These are phyloP conservation scores for Pseudanteris insignis DNA, from an alignment of 2,888 invertebrate species.

Conservation along the genomic window DNA sequence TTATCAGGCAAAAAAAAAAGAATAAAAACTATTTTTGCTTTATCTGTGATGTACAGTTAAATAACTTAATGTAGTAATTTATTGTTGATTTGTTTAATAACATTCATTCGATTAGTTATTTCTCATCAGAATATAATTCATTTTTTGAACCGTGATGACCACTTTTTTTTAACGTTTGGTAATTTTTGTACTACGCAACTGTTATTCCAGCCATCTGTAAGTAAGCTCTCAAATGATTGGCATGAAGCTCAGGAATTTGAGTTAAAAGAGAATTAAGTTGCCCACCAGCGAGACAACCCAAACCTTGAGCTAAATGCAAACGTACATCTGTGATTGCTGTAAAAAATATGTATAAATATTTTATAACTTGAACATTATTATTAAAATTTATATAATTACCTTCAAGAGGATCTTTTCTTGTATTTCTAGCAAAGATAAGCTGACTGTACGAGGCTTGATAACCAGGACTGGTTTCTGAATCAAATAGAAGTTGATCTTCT, in stretches of 20 bases:
- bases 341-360: constrained; percentile 1
- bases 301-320: constrained; percentile 78
- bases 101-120: too few species aligned
- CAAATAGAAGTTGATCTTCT: constrained; percentile 86
- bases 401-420: constrained; percentile 78
- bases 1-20: too few species aligned
- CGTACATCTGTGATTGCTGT: constrained; percentile 76
- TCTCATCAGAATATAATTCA: too few species aligned
- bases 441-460: constrained; percentile 91
- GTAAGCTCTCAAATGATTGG: constrained; percentile 59
- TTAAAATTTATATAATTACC: constrained; percentile 64
- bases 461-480: constrained; percentile 85
- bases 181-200: constrained; percentile 59
- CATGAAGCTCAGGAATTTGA: constrained; percentile 68
- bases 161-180: too few species aligned
- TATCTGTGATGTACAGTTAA: too few species aligned
- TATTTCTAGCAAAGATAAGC: constrained; percentile 83
- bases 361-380: too few species aligned
- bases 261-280: constrained; percentile 74
- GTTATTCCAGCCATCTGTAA: constrained; percentile 61
- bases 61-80: too few species aligned
- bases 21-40: too few species aligned
- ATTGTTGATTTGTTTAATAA: too few species aligned
- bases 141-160: too few species aligned
- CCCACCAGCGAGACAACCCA: constrained; percentile 80